Evolutionary conservation across 2,113 vertebrate species (phyloP).

Genomic region (Phyllostomus hastatus): DNA sequence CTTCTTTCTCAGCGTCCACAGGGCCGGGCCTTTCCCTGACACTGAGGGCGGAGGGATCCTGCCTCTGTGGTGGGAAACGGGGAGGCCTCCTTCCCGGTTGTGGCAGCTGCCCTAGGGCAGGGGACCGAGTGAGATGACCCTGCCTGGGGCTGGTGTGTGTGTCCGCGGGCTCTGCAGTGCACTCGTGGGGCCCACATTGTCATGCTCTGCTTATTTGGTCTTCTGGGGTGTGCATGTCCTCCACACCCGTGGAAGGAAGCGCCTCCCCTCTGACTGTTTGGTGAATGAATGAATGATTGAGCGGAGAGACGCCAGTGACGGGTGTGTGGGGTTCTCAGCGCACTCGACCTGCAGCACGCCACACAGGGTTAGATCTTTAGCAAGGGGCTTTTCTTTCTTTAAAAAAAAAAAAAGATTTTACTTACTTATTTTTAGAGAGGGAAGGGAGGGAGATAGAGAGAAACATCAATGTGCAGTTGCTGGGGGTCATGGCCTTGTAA

Average conservation of each 20-base stretch:
- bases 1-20: no score
- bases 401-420: no score
- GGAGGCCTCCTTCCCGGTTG: no score
- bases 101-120: no score
- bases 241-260: neutral
- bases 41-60: no score
- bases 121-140: neutral
- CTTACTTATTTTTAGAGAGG: no score
- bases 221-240: neutral
- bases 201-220: neutral
- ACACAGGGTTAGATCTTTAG: neutral
- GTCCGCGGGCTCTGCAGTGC: neutral
- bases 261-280: neutral
- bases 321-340: accelerated
- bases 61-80: no score
- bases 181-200: neutral
- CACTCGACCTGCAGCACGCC: neutral
- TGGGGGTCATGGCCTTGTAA: no score
- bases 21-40: no score
- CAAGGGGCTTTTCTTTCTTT: neutral
- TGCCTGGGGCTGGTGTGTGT: neutral
- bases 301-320: neutral
- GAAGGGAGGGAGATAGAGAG: no score
- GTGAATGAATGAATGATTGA: neutral
- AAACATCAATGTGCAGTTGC: no score